These are phyloP conservation scores for Terebella lapidaria DNA, from an alignment of 2,888 invertebrate genomes.

Conservation along the genomic window DNA sequence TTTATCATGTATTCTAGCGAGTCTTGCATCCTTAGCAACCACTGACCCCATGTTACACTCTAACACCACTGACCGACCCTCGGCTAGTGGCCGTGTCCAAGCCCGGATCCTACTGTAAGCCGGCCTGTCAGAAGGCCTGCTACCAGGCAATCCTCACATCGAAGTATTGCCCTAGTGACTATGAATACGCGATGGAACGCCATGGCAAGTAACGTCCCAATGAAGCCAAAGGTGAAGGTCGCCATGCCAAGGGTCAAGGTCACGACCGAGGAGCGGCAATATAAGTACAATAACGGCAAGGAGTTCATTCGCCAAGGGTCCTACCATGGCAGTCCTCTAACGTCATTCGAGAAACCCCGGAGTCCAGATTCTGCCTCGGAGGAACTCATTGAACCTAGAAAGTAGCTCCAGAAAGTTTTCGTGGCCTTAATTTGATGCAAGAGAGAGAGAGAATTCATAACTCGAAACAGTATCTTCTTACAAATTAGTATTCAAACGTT, in stretches of 20 bases:
- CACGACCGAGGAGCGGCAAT: background rate
- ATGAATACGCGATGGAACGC: conserved; percentile 2
- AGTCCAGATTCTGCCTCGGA: background rate
- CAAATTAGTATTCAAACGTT: too few species aligned
- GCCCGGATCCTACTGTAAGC: background rate
- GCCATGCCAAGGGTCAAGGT: background rate
- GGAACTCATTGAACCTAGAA: background rate
- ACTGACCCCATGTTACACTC: too few species aligned
- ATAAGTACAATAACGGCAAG: background rate
- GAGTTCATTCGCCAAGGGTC: background rate
- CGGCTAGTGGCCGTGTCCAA: background rate
- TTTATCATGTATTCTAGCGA: too few species aligned
- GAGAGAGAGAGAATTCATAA: too few species aligned
- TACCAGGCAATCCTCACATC: background rate
- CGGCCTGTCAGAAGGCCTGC: background rate
- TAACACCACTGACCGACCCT: background rate
- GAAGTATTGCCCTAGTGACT: background rate
- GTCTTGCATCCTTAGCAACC: too few species aligned
- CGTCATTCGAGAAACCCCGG: background rate
- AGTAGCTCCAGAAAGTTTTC: background rate
- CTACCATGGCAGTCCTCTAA: background rate
- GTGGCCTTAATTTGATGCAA: too few species aligned
- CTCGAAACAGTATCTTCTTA: too few species aligned
- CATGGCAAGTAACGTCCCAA: too few species aligned
- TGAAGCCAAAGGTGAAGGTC: too few species aligned